phyloP scores from a whole-genome alignment of 2,797 vertebrate species.

The Octomys mimax region DNA sequence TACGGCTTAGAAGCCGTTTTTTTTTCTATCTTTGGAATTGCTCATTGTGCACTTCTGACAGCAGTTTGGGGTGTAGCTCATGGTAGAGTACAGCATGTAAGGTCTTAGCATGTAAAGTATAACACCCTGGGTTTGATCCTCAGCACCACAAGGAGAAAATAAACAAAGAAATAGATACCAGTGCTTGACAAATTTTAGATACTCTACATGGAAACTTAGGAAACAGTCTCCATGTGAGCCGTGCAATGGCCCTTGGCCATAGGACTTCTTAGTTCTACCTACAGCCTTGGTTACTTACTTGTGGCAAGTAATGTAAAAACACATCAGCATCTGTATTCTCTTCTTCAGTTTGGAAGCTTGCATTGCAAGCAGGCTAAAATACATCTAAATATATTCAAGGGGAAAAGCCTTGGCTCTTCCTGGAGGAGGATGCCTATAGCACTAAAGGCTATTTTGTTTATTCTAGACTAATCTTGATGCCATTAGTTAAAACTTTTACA shows the following conservation, averaged over 20 bases:
- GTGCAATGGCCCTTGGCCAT: accelerated
- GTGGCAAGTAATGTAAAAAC: not conserved
- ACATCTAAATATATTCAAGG: not conserved
- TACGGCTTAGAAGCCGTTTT: not conserved
- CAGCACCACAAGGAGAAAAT: too few relatives aligned
- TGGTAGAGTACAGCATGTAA: not conserved
- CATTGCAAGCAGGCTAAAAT: not conserved
- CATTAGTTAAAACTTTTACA: not conserved
- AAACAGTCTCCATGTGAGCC: accelerated
- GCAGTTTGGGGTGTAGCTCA: not conserved
- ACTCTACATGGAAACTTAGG: not conserved
- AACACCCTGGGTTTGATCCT: not conserved
- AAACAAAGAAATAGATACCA: too few relatives aligned
- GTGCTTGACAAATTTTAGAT: not conserved
- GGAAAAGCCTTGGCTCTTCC: not conserved
- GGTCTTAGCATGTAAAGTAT: not conserved
- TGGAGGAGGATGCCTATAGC: not conserved
- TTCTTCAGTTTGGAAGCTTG: not conserved
- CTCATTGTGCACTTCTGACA: not conserved
- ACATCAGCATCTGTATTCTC: too few relatives aligned
- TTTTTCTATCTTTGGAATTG: not conserved
- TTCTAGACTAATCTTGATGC: not conserved
- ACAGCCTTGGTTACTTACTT: not conserved
- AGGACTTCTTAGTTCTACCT: not conserved
- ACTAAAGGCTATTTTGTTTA: not conserved